Conservation (phyloP, 1,140 invertebrate genomes). For the Aphelenchoides avenae region DNA sequence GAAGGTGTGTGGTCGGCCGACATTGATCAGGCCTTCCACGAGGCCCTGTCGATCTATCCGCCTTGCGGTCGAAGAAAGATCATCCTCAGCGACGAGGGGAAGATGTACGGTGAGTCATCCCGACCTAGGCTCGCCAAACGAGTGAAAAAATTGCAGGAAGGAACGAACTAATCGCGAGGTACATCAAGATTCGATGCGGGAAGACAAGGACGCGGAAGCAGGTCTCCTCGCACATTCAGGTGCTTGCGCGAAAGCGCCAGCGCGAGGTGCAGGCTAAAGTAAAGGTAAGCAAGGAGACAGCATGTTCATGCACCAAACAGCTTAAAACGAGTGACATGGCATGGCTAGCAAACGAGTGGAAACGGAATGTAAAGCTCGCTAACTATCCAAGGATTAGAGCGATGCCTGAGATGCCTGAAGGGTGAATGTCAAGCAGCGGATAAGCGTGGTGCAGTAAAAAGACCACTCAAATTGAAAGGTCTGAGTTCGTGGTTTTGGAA, state of each 20-base stretch:
- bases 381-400: too few relatives aligned
- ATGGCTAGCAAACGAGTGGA: too few relatives aligned
- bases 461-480: too few relatives aligned
- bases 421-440: too few relatives aligned
- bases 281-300: constrained; percentile 66
- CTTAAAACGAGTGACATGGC: too few relatives aligned
- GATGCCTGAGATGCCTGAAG: too few relatives aligned
- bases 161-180: constrained; percentile 97
- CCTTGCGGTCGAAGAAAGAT: constrained; percentile 98
- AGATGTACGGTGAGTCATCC: constrained; percentile 99
- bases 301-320: neutral
- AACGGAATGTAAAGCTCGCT: too few relatives aligned
- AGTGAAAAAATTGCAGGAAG: constrained; percentile 70
- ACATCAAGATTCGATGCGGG: constrained; percentile 96
- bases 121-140: too few relatives aligned
- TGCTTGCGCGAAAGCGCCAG: constrained; percentile 90
- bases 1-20: constrained; percentile 99
- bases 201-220: constrained; percentile 98
- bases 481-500: too few relatives aligned
- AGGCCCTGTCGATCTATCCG: constrained; percentile 97
- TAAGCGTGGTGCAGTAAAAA: too few relatives aligned
- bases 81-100: constrained; percentile 98
- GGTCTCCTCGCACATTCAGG: constrained; percentile 98
- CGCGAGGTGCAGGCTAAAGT: constrained; percentile 94
- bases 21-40: constrained; percentile 99